Percentiles rank a stretch among this genome's conserved stretches.
These are phyloP conservation scores for Xenopus petersii DNA, from an alignment of 2,797 vertebrate genomes.

Conservation along the genomic window DNA sequence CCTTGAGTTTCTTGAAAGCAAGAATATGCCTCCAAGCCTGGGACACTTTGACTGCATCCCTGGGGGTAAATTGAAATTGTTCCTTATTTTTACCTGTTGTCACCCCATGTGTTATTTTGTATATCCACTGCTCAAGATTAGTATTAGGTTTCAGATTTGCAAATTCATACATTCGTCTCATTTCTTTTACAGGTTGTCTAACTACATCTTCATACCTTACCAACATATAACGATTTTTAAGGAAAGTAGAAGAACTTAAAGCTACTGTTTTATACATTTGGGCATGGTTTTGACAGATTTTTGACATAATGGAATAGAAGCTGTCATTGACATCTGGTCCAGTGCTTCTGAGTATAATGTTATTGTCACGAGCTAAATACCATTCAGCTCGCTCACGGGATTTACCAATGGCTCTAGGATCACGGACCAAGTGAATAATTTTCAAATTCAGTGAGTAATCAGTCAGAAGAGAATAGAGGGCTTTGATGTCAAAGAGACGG, in stretches of 20 bases:
- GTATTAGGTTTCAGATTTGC: conserved; percentile 1
- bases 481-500: conserved; percentile 32
- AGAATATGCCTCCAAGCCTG: conserved; percentile 32
- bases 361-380: conserved; percentile 17
- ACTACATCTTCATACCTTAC: conserved; percentile 35
- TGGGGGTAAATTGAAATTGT: conserved; percentile 9
- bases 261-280: conserved; percentile 24
- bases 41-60: conserved; percentile 21
- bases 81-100: not conserved
- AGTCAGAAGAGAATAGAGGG: conserved; percentile 61
- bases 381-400: not conserved
- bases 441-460: conserved; percentile 75
- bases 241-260: no score
- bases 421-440: conserved; percentile 78
- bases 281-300: conserved; percentile 29
- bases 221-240: conserved; percentile 18
- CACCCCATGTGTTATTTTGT: conserved; percentile 32
- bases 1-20: conserved; percentile 12
- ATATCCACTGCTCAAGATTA: conserved; percentile 22
- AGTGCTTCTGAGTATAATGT: not conserved
- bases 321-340: not conserved
- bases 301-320: not conserved
- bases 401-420: conserved; percentile 72
- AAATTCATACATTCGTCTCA: not conserved
- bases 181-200: conserved; percentile 10